phyloP scores from a whole-genome alignment of 2,888 invertebrate genomes.

The Brassicogethes aeneus region DNA sequence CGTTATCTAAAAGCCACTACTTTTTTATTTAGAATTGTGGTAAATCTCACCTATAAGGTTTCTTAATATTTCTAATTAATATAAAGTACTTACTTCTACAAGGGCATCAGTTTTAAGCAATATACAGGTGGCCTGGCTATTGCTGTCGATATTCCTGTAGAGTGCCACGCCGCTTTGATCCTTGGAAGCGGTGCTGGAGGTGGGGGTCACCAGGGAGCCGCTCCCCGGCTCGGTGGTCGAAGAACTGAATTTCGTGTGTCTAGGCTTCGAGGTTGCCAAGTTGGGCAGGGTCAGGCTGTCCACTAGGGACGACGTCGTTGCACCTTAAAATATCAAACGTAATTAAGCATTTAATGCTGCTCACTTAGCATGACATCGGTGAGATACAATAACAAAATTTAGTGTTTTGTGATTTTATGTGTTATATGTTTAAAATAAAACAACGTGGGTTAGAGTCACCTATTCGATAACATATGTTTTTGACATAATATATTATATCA shows the following conservation, averaged over 20 bases:
- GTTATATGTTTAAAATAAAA: too few species aligned
- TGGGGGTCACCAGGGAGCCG: conserved; percentile 17
- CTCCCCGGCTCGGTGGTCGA: conserved; percentile 30
- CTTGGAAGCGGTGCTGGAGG: conserved; percentile 17
- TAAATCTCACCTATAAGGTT: too few species aligned
- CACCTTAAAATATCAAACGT: conserved; percentile 14
- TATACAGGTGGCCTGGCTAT: conserved; percentile 65
- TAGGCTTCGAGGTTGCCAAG: conserved; percentile 43
- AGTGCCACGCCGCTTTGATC: conserved; percentile 36
- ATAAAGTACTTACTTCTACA: conserved; percentile 44
- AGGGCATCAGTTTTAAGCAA: conserved; percentile 69
- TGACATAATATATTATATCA: too few species aligned
- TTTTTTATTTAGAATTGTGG: too few species aligned
- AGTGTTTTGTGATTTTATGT: too few species aligned
- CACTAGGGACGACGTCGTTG: conserved; percentile 17
- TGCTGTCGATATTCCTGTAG: conserved; percentile 59
- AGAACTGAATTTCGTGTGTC: conserved; percentile 57
- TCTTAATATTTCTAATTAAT: too few species aligned
- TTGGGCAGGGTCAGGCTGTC: conserved; percentile 29
- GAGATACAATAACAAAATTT: conserved; percentile 1
- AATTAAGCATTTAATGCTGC: too few species aligned
- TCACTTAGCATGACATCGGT: conserved; percentile 1
- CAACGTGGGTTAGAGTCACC: too few species aligned
- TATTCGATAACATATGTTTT: too few species aligned
- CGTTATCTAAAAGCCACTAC: too few species aligned